phyloP scores from a whole-genome alignment of 2,113 vertebrate species.

The Urocitellus parryii region DNA sequence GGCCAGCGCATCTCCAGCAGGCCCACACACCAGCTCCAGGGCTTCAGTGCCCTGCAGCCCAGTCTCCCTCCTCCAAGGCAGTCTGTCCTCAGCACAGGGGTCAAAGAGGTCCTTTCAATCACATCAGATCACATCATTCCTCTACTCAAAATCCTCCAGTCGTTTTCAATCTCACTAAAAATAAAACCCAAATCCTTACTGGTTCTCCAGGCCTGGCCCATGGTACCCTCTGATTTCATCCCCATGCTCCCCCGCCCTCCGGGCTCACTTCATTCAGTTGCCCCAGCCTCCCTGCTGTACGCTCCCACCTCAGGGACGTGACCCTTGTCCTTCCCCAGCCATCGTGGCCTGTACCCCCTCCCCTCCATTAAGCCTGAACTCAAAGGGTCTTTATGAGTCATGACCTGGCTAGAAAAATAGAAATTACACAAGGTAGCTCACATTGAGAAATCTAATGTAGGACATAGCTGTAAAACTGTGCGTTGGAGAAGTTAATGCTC shows the following conservation, averaged over 20 bases:
- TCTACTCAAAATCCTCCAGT: background rate
- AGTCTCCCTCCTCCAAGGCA: fast-evolving
- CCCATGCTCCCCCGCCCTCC: background rate
- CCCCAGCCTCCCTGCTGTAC: background rate
- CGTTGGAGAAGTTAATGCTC: no score
- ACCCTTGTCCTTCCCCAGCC: background rate
- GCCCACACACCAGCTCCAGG: background rate
- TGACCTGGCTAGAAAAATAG: background rate
- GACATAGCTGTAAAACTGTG: background rate
- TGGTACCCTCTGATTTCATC: background rate
- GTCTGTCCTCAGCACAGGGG: background rate
- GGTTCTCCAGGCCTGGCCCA: no score
- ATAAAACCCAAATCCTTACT: background rate
- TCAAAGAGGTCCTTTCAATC: background rate
- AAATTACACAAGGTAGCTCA: background rate
- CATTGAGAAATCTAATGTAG: background rate
- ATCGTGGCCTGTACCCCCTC: background rate
- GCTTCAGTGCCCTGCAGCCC: background rate
- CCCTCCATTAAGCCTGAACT: background rate
- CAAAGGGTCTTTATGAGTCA: background rate
- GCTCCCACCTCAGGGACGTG: background rate
- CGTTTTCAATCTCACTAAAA: background rate
- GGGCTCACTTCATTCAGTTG: no score
- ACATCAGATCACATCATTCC: background rate
- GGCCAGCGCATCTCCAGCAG: background rate